Conservation (phyloP, 2,888 invertebrate genomes). For the Eudemis profundana region DNA sequence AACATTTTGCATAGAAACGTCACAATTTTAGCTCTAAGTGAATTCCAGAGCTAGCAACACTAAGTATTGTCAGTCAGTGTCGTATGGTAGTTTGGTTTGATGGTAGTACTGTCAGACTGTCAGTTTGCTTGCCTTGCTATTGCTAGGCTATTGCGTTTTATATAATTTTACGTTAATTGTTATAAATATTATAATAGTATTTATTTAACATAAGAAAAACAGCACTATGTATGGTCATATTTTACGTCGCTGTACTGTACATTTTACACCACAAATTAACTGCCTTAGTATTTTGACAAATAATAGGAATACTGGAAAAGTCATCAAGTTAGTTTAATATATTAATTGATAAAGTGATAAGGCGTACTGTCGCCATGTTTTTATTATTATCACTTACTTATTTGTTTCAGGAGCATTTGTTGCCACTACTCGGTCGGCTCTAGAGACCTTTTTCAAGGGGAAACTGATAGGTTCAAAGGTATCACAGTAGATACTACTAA, state of each 20-base stretch:
- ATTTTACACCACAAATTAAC: constrained; percentile 18
- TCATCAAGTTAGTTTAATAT: constrained; percentile 1
- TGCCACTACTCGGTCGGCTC: constrained; percentile 51
- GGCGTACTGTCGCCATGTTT: not conserved
- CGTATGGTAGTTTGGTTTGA: too few species aligned
- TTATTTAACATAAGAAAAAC: not conserved
- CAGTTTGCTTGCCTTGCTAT: too few species aligned
- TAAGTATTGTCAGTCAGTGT: too few species aligned
- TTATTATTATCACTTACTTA: not conserved
- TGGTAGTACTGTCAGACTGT: too few species aligned
- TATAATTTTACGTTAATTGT: not conserved
- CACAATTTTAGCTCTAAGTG: too few species aligned
- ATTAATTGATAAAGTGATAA: too few species aligned
- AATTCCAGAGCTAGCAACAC: too few species aligned
- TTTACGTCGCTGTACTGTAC: constrained; percentile 17
- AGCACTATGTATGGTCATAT: constrained; percentile 15
- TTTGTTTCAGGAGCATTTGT: constrained; percentile 49
- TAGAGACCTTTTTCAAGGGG: constrained; percentile 57
- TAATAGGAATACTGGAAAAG: not conserved
- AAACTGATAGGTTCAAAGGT: constrained; percentile 67
- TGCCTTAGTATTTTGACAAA: constrained; percentile 7
- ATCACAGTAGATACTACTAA: constrained; percentile 65
- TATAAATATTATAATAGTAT: not conserved
- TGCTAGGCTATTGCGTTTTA: not conserved
- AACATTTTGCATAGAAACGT: too few species aligned